Base-by-base conservation (phyloP, 1,140 invertebrate genomes). In the Caligus rogercresseyi region DNA sequence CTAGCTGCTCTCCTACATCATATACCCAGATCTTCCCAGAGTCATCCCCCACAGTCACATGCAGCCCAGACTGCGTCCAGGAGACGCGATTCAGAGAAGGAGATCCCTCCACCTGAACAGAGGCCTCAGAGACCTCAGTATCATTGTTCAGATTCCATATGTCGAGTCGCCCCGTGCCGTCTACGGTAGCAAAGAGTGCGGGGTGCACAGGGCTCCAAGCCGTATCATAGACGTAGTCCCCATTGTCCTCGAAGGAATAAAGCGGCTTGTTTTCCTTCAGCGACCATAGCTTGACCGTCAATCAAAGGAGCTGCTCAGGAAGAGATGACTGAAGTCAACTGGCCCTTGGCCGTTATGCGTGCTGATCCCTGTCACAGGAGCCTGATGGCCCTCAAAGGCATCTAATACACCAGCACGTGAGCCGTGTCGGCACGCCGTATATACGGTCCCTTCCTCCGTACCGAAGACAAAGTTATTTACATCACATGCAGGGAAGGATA, bases 221-320 rank as follows among this genome's bases (percentile, higher is more conserved):
- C 11, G 94, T 91, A 75, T 98, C 94, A 71, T 89, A 85, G 25
- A 98, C 87, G 75, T 97, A 98, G 74, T 98, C 93, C 52, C 86
- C 86, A 74, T 93, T 95, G 72, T 98, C 89, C 74, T 98, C 93
- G 76, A 98, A 98, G n/a, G 91, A 94, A 72, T 97, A 91, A 23
- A 98, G 74, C 21, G 89, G 86, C 71, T 91, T 92, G 62, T 81
- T 87, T 72, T 95, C 89, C 80, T 95, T 96, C 11, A 89, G 77
- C 71, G 87, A 95, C 94, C 95, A 98, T 3, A 98, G 76, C 73
- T 98, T 97, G 51, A 98, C 85, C 52, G 91, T 96, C 94, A 98
- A 75, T 98, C 95, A 70, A 97, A 87, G 21, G 92, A 96, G 3
- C 91, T 90, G 15, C 92, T 95, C 13, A 98, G 78, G 76, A 95